A percentile compares a stretch with the other conserved stretches of the same genome.
Conservation (phyloP, 2,113 vertebrate species). For the Colinus virginianus region DNA sequence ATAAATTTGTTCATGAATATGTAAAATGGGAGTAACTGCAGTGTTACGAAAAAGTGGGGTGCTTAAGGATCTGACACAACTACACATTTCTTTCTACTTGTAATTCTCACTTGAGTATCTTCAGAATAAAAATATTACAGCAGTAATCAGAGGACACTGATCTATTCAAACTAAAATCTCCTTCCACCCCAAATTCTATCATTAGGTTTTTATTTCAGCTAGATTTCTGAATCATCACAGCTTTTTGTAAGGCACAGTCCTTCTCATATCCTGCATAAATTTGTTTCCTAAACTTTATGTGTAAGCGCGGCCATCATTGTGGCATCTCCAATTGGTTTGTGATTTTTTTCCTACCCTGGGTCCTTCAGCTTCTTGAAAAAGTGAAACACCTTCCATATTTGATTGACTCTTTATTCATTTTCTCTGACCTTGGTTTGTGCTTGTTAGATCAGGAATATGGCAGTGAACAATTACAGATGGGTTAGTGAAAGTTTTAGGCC, state of each 20-base stretch:
- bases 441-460: background rate
- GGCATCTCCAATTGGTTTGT: background rate
- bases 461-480: background rate
- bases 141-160: slow-evolving; percentile 14
- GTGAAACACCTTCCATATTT: background rate
- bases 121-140: slow-evolving; percentile 44
- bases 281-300: background rate
- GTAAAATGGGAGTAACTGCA: slow-evolving; percentile 22
- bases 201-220: slow-evolving; percentile 23
- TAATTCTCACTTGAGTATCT: slow-evolving; percentile 7
- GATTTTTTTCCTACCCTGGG: background rate
- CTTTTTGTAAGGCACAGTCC: background rate
- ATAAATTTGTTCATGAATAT: slow-evolving; percentile 53
- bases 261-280: background rate
- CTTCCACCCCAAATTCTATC: background rate
- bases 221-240: background rate
- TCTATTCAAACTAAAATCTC: slow-evolving; percentile 3
- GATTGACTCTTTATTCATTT: background rate
- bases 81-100: slow-evolving; percentile 45
- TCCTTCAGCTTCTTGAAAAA: background rate
- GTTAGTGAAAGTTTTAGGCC: background rate
- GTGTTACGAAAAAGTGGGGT: slow-evolving; percentile 34
- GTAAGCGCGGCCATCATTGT: background rate
- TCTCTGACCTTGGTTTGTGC: background rate
- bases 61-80: slow-evolving; percentile 56